Base-by-base conservation (phyloP, 2,888 invertebrate genomes). In the Drosophila mulleri region DNA sequence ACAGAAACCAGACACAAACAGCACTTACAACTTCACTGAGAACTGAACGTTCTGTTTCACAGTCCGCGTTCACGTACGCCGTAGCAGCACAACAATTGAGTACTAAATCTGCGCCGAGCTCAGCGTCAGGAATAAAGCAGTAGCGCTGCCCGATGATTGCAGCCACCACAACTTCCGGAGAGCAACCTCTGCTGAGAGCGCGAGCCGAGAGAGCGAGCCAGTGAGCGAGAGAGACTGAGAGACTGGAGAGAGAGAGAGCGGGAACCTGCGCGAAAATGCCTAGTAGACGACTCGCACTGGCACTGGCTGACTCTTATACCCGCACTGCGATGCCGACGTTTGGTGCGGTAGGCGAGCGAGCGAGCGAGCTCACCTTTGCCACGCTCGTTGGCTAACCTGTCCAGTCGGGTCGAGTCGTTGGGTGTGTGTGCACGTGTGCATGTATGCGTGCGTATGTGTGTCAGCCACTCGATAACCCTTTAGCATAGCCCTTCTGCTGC, bases 61-160 rank as follows among this genome's bases (percentile, higher is more conserved):
- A 72, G 88, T 84, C 88, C 90, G 89, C 87, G 85, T 81, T 85
- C 82, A 92, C 92, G 92, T 92, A 87, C 83, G 90, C 87, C 88
- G 87, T 80, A 82, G 78, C 86, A 91, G 91, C 91, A 92, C 90
- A 91, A 91, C 91, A 92, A 92, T 88, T 92, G 91, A 92, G 92
- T 91, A 91, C 92, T 92, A 87, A 92, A 92, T 89, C 88, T 82
- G 88, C 74, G 78, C 68, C 72, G 63, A 80, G 69, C 66, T 69
- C 79, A 77, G 78, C 80, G 82, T 76, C 84, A 83, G 76, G 80
- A 82, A 76, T 72, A 73, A 75, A 64, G 67, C 65, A 67, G 60
- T 65, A 62, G 59, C 65, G 52, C 45, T 65, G 65, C 56, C 64
- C 64, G 69, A 65, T 72, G 74, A 62, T 69, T 80, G 78, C 78